phyloP scores from a whole-genome alignment of 1,140 invertebrate genomes.

The Drosophila ficusphila region DNA sequence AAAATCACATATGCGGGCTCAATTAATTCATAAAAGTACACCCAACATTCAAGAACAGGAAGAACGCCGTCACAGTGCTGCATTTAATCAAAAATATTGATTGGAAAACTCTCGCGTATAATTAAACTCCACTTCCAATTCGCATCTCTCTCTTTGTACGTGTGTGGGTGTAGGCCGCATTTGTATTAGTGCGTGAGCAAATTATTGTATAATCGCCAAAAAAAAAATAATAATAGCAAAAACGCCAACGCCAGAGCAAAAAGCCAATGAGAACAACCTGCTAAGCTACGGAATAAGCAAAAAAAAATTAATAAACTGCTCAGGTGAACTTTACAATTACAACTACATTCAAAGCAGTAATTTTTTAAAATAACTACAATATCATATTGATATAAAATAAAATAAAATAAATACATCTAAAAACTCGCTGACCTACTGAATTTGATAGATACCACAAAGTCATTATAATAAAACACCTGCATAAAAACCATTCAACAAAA shows the following conservation, averaged over 20 bases:
- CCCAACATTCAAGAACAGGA: conserved; percentile 1
- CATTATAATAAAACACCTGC: conserved; percentile 5
- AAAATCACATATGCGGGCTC: conserved; percentile 20
- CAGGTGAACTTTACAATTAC: neutral
- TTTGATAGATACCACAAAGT: neutral
- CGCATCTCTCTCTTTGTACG: conserved; percentile 19
- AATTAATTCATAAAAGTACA: conserved; percentile 31
- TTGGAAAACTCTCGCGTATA: conserved; percentile 3
- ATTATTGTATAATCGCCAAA: conserved; percentile 79
- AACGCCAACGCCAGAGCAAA: conserved; percentile 33
- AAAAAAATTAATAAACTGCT: neutral
- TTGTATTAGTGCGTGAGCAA: conserved; percentile 56
- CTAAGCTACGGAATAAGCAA: conserved; percentile 22
- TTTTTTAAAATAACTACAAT: neutral
- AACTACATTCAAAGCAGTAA: no score
- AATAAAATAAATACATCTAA: neutral
- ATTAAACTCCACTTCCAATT: conserved; percentile 23
- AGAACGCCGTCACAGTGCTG: conserved; percentile 15
- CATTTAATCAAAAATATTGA: conserved; percentile 19
- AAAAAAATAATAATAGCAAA: conserved; percentile 35
- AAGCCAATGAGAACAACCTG: conserved; percentile 26
- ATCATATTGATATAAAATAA: neutral
- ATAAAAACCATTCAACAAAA: conserved; percentile 34
- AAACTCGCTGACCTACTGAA: conserved; percentile 5
- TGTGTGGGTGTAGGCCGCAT: conserved; percentile 27